Evolutionary conservation across 2,113 vertebrate genomes (phyloP).

Genomic region (Cacatua alba): DNA sequence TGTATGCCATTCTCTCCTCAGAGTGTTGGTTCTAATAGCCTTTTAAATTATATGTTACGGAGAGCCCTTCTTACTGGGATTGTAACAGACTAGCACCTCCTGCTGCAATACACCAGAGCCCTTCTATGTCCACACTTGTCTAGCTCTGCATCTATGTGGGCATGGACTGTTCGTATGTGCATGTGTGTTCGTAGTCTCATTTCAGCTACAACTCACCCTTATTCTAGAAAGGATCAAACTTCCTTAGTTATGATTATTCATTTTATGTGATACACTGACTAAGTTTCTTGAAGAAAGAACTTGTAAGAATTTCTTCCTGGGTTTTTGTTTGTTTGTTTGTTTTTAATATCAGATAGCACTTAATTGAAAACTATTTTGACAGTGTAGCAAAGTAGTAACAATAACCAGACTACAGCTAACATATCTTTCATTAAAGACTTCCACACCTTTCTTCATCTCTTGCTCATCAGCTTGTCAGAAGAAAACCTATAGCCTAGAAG

Average conservation of each 20-base stretch:
- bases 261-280: not conserved
- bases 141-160: not conserved
- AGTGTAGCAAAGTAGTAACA: not conserved
- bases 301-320: not conserved
- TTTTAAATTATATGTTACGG: too few species aligned
- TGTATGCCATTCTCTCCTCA: too few species aligned
- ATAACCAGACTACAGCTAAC: not conserved
- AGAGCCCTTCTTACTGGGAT: too few species aligned
- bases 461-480: not conserved
- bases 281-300: not conserved
- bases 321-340: not conserved
- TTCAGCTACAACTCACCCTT: not conserved
- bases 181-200: not conserved
- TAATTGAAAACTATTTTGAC: not conserved
- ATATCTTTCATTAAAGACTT: not conserved
- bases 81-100: too few species aligned
- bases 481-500: not conserved
- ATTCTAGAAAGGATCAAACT: not conserved
- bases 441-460: not conserved
- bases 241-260: not conserved
- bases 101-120: too few species aligned
- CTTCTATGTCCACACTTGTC: not conserved
- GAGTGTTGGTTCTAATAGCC: too few species aligned
- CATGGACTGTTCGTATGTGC: rapidly evolving
- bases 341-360: not conserved